Evolutionary conservation across 2,113 vertebrate species (phyloP).

Genomic region (Pelecanus crispus): DNA sequence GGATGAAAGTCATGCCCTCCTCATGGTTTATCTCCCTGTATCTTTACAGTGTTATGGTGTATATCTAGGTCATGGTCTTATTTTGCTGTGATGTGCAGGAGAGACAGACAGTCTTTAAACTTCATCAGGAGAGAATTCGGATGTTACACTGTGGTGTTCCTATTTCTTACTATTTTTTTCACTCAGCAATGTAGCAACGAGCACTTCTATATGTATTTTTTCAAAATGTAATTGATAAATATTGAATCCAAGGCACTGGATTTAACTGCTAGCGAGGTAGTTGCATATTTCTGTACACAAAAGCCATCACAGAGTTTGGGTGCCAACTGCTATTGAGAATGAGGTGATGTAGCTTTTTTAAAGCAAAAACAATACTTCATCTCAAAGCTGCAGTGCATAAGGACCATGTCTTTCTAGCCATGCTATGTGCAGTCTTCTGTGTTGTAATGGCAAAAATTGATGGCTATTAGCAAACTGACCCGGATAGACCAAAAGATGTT

Average conservation of each 20-base stretch:
- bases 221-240: not conserved
- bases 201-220: not conserved
- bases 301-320: not conserved
- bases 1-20: not conserved
- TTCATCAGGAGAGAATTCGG: not conserved
- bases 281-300: not conserved
- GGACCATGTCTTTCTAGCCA: not conserved
- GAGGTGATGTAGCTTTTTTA: not conserved
- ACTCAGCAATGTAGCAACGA: not conserved
- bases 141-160: not conserved
- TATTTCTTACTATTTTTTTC: not conserved
- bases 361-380: not conserved
- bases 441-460: not conserved
- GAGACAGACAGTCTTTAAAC: not conserved
- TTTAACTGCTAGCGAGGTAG: not conserved
- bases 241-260: not conserved
- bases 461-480: not conserved
- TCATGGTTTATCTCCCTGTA: not conserved
- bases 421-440: not conserved
- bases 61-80: not conserved
- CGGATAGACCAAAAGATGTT: not conserved
- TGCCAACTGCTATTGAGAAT: not conserved
- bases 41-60: not conserved
- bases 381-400: not conserved
- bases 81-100: not conserved